Base-by-base conservation (phyloP, 30 jellyfish, hydroid and myxozoan species). In the Pseudorhiza aurosa region DNA sequence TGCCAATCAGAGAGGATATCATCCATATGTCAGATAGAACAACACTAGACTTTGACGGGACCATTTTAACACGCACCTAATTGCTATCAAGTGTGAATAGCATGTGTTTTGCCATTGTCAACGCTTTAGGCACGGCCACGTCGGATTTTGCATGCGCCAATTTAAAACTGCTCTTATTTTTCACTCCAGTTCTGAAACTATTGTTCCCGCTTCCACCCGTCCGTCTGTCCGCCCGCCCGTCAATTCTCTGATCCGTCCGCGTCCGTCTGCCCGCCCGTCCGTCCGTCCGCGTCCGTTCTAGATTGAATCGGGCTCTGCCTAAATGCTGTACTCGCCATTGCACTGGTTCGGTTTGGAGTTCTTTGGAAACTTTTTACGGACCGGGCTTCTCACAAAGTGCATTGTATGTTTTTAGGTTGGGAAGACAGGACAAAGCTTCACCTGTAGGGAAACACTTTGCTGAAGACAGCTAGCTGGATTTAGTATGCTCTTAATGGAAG, bases 21-120 rank as follows among this genome's bases (percentile, higher is more conserved):
- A 85, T 47, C 95, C 95, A 9, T 85, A 85, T 65, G 95, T 87
- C 26, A 68, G 95, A 62, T 85, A 85, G 75, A 30, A 51, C n/a
- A 53, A 15, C 32, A 46, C 19, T 27, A n/a, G n/a, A n/a, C 50
- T 5, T 17, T 53, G 17, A 53, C 67, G 3, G 67, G 15, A 53
- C 17, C 17, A 14, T 22, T 2, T 53, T 14, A 15, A 53, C 5
- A 19, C 19, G 22, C 19, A 6, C 17, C 67, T 1, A 3, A 24
- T n/a, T 53, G 67, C 5, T 15, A n/a, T n/a, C n/a, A n/a, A 14
- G 36, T 15, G 22, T 53, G 1, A 53, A 53, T 19, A 19, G 14
- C 36, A 18, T 19, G 67, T 53, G 67, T 53, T 19, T 3, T 53
- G 32, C 67, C 32, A 1, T 3, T 7, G 67, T 6, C 67, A 53